Evolutionary conservation across 2,888 invertebrate genomes (phyloP).

Genomic region (Abscondita cerata): DNA sequence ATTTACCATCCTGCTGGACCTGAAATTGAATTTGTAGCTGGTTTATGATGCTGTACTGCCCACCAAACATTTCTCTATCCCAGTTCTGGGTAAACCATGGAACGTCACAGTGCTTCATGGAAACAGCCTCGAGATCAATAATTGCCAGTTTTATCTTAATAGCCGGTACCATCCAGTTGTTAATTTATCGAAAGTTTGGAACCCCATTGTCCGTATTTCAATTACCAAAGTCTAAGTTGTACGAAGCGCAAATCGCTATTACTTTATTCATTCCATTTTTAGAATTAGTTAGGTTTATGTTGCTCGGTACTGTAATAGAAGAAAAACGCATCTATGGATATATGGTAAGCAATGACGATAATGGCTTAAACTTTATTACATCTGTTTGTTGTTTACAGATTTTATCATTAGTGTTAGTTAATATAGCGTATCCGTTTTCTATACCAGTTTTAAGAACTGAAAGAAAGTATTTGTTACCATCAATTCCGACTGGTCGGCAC

Average conservation of each 20-base stretch:
- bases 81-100: conserved; percentile 87
- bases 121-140: conserved; percentile 76
- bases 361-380: no score
- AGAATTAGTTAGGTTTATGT: conserved; percentile 72
- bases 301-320: conserved; percentile 75
- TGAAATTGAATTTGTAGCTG: no score
- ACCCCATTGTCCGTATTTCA: conserved; percentile 71
- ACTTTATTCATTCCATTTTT: conserved; percentile 75
- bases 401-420: conserved; percentile 67
- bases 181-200: conserved; percentile 85
- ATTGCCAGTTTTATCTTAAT: conserved; percentile 78
- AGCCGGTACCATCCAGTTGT: conserved; percentile 80
- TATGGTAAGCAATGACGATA: conserved; percentile 71
- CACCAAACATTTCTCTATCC: conserved; percentile 78
- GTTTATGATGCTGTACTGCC: conserved; percentile 81
- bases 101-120: conserved; percentile 91
- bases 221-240: conserved; percentile 71
- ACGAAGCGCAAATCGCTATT: conserved; percentile 76
- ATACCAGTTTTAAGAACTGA: conserved; percentile 80
- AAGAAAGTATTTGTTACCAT: conserved; percentile 79
- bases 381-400: conserved; percentile 62
- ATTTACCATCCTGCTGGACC: no score
- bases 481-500: conserved; percentile 88
- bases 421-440: conserved; percentile 78
- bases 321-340: conserved; percentile 80